A percentile compares a stretch with the other conserved stretches of the same genome.
Conservation (phyloP, 2,797 vertebrate species). For the Crenuchus spilurus region DNA sequence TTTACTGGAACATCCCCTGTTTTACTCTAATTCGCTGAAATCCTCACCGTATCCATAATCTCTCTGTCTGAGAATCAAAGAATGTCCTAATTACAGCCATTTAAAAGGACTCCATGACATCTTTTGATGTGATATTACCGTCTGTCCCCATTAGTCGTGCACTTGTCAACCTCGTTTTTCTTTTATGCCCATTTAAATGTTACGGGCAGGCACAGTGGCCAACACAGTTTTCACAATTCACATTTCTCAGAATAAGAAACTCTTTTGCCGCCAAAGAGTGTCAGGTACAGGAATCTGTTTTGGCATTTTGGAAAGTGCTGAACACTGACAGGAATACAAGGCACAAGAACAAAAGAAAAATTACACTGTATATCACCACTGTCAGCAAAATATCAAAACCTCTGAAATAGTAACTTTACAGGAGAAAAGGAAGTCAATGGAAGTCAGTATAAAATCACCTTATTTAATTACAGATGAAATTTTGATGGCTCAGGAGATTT, state of each 20-base stretch:
- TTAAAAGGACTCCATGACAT: slow-evolving; percentile 81
- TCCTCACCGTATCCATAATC: slow-evolving; percentile 68
- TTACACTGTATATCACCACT: no score
- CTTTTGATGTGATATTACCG: slow-evolving; percentile 88
- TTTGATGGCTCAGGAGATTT: no score
- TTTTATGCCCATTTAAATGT: slow-evolving; percentile 47
- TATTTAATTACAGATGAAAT: no score
- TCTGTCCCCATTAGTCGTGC: slow-evolving; percentile 81
- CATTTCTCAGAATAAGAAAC: neutral
- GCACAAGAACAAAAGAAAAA: neutral
- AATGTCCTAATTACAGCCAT: slow-evolving; percentile 86
- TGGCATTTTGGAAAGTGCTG: neutral
- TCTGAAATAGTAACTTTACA: no score
- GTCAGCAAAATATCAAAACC: no score
- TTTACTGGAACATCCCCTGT: slow-evolving; percentile 45
- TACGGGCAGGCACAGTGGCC: neutral
- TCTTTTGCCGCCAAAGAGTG: neutral
- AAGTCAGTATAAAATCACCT: no score
- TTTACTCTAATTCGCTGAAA: slow-evolving; percentile 58
- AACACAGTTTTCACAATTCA: neutral
- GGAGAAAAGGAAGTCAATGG: no score
- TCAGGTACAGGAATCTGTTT: neutral
- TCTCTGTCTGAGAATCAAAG: slow-evolving; percentile 66
- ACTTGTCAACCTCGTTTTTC: slow-evolving; percentile 75
- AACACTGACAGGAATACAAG: neutral